Evolutionary conservation across 2,113 vertebrate species (phyloP).

Genomic region (Chionis minor): DNA sequence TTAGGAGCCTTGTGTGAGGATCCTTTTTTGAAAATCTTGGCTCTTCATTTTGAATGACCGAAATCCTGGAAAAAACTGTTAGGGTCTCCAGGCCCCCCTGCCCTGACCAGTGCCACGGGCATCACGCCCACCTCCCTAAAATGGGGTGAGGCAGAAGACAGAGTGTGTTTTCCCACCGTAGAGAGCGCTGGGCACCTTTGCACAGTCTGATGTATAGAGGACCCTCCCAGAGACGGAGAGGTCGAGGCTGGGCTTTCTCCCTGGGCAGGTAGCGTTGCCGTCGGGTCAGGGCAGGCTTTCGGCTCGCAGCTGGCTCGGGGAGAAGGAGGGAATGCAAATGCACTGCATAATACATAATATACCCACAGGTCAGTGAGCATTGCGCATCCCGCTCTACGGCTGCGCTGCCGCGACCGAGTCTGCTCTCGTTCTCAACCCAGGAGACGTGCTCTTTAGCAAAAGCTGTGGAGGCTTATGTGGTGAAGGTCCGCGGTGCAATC

Average conservation of each 20-base stretch:
- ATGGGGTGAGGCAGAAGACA: neutral
- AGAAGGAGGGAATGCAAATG: neutral
- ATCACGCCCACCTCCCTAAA: neutral
- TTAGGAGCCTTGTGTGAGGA: neutral
- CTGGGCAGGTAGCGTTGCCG: neutral
- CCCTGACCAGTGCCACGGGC: neutral
- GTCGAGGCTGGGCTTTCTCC: neutral
- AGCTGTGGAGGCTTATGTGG: neutral
- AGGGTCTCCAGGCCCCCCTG: neutral
- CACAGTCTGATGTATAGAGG: rapidly evolving
- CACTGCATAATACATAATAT: neutral
- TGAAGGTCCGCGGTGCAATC: neutral
- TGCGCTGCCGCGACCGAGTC: neutral
- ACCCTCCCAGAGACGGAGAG: neutral
- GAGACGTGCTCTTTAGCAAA: constrained; percentile 17
- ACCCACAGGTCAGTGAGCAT: constrained; percentile 40
- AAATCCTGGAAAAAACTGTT: neutral
- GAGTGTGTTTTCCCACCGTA: neutral
- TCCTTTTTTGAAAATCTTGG: neutral
- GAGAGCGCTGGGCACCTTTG: neutral
- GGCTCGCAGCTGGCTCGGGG: neutral
- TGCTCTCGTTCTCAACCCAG: neutral
- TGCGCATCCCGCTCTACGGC: neutral
- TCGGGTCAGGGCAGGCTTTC: neutral
- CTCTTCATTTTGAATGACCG: neutral